A percentile compares a stretch with the other conserved stretches of the same genome.
These are phyloP conservation scores for Agrochola lota DNA, from an alignment of 2,888 invertebrate genomes.

Conservation along the genomic window DNA sequence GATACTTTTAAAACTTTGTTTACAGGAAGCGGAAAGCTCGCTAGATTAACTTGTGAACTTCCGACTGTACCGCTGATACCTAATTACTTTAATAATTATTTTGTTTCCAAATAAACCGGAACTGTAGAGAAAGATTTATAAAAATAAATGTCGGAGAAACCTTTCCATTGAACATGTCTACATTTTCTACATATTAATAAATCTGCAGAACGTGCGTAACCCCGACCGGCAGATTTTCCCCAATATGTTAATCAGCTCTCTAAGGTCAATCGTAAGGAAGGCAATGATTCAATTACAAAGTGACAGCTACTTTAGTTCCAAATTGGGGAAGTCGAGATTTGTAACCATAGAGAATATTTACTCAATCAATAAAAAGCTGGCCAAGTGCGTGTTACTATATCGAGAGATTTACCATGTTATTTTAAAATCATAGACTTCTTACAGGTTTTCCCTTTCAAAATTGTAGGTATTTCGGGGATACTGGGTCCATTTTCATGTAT, in stretches of 20 bases:
- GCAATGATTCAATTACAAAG: constrained; percentile 2
- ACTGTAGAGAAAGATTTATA: neutral
- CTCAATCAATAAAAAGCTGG: neutral
- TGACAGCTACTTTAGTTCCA: neutral
- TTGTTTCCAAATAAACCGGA: neutral
- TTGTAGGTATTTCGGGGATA: too few relatives aligned
- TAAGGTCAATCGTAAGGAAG: constrained; percentile 37
- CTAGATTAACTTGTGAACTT: constrained; percentile 22
- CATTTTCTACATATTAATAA: neutral
- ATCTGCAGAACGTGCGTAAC: constrained; percentile 14
- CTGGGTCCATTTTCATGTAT: too few relatives aligned
- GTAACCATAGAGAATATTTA: neutral
- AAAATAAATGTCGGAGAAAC: constrained; percentile 2
- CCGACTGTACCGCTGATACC: constrained; percentile 7
- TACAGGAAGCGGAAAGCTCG: constrained; percentile 22
- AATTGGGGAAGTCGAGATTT: neutral
- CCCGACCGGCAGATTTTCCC: constrained; percentile 26
- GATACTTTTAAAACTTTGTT: neutral
- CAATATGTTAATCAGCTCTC: constrained; percentile 19
- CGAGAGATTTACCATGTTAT: too few relatives aligned
- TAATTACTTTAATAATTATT: neutral
- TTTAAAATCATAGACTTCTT: too few relatives aligned
- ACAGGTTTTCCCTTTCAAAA: too few relatives aligned
- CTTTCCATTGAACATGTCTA: neutral
- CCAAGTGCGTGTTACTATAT: too few relatives aligned